A percentile compares a stretch with the other conserved stretches of the same genome.
Evolutionary conservation across 2,888 invertebrate genomes (phyloP).

Genomic region (Ochropleura plecta): DNA sequence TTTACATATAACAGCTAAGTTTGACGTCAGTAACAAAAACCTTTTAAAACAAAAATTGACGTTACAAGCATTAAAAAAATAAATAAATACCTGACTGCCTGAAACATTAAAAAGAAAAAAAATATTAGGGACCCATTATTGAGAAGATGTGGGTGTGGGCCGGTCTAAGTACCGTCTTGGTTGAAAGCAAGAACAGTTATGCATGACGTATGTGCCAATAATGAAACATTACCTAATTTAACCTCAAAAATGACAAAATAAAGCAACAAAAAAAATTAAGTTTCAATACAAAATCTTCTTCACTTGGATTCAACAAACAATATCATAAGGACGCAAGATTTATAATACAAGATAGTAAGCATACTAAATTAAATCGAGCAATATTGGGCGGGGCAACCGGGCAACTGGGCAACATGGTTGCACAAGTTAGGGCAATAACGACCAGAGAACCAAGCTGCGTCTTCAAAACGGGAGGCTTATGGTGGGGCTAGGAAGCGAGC

Average conservation of each 20-base stretch:
- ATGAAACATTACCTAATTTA: background rate
- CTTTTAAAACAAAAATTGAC: too few relatives aligned
- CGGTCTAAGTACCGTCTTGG: too few relatives aligned
- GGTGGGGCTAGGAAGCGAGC: conserved; percentile 22
- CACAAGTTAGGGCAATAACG: conserved; percentile 59
- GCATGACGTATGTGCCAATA: too few relatives aligned
- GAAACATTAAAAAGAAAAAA: too few relatives aligned
- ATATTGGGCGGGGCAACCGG: conserved; percentile 44
- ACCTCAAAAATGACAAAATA: background rate
- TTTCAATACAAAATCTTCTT: background rate
- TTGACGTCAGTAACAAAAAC: too few relatives aligned
- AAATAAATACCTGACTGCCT: too few relatives aligned
- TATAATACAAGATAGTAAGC: conserved; percentile 29
- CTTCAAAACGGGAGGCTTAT: conserved; percentile 44
- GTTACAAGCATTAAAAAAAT: too few relatives aligned
- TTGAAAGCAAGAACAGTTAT: too few relatives aligned
- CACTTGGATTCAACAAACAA: conserved; percentile 11
- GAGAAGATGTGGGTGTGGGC: too few relatives aligned
- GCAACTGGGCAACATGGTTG: conserved; percentile 44
- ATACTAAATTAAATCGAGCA: conserved; percentile 60
- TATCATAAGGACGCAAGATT: conserved; percentile 28
- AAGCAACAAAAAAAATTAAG: background rate
- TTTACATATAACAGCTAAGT: too few relatives aligned
- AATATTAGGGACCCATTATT: too few relatives aligned
- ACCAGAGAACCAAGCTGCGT: conserved; percentile 40